Conservation (phyloP, 2,797 vertebrate species). For the Podarcis siculus region DNA sequence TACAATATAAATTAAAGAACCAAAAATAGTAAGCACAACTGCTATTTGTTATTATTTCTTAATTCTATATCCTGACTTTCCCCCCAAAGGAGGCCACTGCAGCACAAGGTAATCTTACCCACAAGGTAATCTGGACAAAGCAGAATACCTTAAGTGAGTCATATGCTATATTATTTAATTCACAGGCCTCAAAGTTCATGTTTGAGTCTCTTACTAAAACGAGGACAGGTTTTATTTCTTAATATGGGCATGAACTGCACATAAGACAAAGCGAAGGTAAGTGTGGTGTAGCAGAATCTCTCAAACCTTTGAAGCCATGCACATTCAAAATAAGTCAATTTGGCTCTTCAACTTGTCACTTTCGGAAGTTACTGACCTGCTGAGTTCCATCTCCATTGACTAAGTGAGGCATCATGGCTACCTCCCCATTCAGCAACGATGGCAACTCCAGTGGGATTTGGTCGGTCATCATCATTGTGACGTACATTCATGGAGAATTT, state of each 20-base stretch:
- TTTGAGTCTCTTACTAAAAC: not conserved
- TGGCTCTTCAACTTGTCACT: not conserved
- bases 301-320: not conserved
- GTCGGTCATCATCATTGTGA: slow-evolving; percentile 99
- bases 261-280: not conserved
- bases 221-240: not conserved
- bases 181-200: not conserved
- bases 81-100: too few species aligned
- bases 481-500: slow-evolving; percentile 99
- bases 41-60: too few species aligned
- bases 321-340: fast-evolving
- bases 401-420: slow-evolving; percentile 95
- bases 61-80: too few species aligned
- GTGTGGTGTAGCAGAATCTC: not conserved
- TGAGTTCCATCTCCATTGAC: slow-evolving; percentile 94
- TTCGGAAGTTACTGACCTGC: slow-evolving; percentile 82
- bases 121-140: not conserved
- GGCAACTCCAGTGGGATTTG: slow-evolving; percentile 98
- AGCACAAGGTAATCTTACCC: not conserved
- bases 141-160: not conserved
- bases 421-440: slow-evolving; percentile 94
- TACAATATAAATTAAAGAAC: not conserved
- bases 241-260: not conserved
- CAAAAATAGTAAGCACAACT: too few species aligned
- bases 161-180: not conserved